A percentile compares a stretch with the other conserved stretches of the same genome.
Conservation (phyloP, 2,113 vertebrate genomes). For the Cyanoliseus patagonus region DNA sequence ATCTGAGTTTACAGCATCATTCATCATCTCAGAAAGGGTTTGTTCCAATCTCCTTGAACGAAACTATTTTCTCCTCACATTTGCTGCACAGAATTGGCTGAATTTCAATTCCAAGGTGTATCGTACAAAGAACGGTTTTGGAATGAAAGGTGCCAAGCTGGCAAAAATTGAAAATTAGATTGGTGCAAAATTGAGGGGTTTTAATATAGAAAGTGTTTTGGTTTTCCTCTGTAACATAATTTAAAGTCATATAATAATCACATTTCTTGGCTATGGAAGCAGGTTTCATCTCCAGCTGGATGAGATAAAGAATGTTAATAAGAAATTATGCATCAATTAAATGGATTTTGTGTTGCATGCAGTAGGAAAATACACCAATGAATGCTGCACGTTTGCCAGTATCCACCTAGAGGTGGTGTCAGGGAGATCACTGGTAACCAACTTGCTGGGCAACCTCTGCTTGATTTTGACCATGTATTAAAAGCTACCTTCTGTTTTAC, state of each 20-base stretch:
- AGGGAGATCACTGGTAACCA: not conserved
- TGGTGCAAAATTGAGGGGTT: conserved; percentile 56
- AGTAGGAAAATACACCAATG: not conserved
- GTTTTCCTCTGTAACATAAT: conserved; percentile 26
- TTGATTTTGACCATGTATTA: not conserved
- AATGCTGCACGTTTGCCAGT: accelerated
- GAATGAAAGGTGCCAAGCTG: conserved; percentile 60
- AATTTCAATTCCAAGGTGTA: conserved; percentile 60
- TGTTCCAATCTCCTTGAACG: conserved; percentile 63
- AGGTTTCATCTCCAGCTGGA: not conserved
- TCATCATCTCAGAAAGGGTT: conserved; percentile 57
- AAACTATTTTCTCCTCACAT: conserved; percentile 63
- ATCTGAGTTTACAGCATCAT: conserved; percentile 59
- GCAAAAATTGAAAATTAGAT: conserved; percentile 62
- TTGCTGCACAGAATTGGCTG: conserved; percentile 44
- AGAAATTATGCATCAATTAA: conserved; percentile 38
- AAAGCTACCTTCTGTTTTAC: not conserved
- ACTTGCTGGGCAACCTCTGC: not conserved
- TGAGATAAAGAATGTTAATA: not conserved
- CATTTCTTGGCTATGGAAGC: not conserved
- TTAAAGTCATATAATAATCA: conserved; percentile 22
- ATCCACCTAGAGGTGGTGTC: not conserved
- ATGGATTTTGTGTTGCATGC: not conserved
- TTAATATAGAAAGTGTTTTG: not conserved
- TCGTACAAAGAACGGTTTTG: not conserved